phyloP scores from a whole-genome alignment of 2,888 invertebrate species.

The Ethmia dodecea region DNA sequence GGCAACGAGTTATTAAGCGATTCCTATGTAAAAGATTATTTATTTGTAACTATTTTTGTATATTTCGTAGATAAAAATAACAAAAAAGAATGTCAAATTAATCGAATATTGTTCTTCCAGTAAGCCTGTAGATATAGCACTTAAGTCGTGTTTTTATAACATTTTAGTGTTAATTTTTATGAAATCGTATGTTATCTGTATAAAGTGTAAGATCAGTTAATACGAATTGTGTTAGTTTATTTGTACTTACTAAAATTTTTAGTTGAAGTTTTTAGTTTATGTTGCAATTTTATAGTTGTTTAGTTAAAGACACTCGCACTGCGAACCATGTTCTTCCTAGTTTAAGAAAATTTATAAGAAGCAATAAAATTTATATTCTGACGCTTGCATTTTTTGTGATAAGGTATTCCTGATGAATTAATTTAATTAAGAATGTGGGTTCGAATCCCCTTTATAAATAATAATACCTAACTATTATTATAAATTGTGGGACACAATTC shows the following conservation, averaged over 20 bases:
- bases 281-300: conserved; percentile 51
- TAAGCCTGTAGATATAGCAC: conserved; percentile 64
- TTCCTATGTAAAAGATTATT: conserved; percentile 70
- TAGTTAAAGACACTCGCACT: conserved; percentile 56
- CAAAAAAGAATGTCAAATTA: conserved; percentile 35
- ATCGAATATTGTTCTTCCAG: conserved; percentile 56
- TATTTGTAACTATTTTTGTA: conserved; percentile 73
- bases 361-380: conserved; percentile 72
- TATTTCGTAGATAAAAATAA: conserved; percentile 50
- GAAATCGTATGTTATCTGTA: conserved; percentile 49
- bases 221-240: conserved; percentile 56
- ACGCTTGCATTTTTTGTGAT: too few species aligned
- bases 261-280: conserved; percentile 50
- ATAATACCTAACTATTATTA: too few species aligned
- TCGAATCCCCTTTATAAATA: too few species aligned
- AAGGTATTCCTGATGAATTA: too few species aligned
- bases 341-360: conserved; percentile 72
- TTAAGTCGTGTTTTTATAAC: conserved; percentile 41
- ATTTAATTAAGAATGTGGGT: too few species aligned
- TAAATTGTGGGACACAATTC: too few species aligned
- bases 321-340: conserved; percentile 68
- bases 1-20: conserved; percentile 36
- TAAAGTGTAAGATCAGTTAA: conserved; percentile 61
- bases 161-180: conserved; percentile 30
- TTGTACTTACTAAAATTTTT: conserved; percentile 63